phyloP scores from a whole-genome alignment of 2,888 invertebrate species.

The Cyaniris semiargus region DNA sequence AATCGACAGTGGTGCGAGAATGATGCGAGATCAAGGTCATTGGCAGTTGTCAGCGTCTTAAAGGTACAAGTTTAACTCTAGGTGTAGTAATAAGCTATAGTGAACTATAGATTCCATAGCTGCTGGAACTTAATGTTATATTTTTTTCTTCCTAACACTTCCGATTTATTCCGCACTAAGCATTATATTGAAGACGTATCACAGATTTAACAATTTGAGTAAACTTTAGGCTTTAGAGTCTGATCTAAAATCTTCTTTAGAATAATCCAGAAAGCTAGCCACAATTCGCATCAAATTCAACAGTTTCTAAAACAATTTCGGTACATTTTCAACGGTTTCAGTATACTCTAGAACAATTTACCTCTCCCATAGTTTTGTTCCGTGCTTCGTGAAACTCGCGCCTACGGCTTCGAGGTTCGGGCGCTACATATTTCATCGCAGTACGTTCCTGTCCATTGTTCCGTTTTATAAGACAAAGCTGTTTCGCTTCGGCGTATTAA shows the following conservation, averaged over 20 bases:
- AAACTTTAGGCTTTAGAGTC: not conserved
- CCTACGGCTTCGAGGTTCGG: not conserved
- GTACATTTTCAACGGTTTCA: not conserved
- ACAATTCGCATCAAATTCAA: not conserved
- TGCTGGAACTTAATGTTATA: too few relatives aligned
- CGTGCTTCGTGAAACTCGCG: not conserved
- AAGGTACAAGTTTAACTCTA: too few relatives aligned
- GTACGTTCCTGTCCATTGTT: conserved; percentile 37
- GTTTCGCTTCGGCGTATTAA: conserved; percentile 35
- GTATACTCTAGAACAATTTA: not conserved
- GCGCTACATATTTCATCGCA: conserved; percentile 38
- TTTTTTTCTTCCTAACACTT: too few relatives aligned
- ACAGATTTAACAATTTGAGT: not conserved
- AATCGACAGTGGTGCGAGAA: too few relatives aligned
- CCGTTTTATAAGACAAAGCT: conserved; percentile 28
- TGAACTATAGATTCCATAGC: conserved; percentile 44
- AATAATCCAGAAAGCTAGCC: not conserved
- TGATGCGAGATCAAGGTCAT: too few relatives aligned
- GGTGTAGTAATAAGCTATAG: conserved; percentile 35
- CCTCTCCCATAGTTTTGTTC: not conserved
- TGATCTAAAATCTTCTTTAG: not conserved
- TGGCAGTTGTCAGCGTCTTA: too few relatives aligned
- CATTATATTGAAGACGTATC: too few relatives aligned
- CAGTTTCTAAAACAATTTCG: not conserved
- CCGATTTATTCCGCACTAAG: too few relatives aligned